These are phyloP conservation scores for Medauroidea extradentata DNA, from an alignment of 1,140 invertebrate genomes.

Conservation along the genomic window DNA sequence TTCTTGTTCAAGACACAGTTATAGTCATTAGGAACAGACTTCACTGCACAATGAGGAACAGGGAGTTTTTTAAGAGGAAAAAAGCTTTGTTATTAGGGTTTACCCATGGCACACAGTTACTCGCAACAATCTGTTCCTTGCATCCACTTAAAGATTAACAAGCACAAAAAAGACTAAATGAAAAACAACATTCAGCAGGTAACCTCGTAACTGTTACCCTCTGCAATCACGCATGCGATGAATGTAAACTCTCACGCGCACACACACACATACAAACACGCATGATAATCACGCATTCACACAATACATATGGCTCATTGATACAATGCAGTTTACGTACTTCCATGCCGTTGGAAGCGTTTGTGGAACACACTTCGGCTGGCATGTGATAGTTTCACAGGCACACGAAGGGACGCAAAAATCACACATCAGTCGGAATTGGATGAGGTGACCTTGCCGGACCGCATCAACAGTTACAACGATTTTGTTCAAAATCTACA, in stretches of 20 bases:
- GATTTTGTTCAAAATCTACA: background rate
- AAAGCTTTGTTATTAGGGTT: background rate
- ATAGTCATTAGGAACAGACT: too few relatives aligned
- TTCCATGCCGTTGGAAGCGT: conserved; percentile 18
- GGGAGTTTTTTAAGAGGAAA: background rate
- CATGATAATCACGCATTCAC: conserved; percentile 8
- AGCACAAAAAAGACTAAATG: too few relatives aligned
- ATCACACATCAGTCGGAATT: conserved; percentile 20
- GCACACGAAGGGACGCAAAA: conserved; percentile 18
- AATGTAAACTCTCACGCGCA: background rate
- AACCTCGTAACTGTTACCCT: too few relatives aligned
- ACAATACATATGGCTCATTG: conserved; percentile 17
- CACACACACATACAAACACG: background rate
- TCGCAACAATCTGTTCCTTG: too few relatives aligned
- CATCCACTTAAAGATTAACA: too few relatives aligned
- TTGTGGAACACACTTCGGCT: conserved; percentile 11
- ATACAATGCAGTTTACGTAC: conserved; percentile 16
- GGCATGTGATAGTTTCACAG: conserved; percentile 15
- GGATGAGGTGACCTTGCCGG: conserved; percentile 8
- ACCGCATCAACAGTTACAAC: background rate
- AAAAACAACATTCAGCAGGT: too few relatives aligned
- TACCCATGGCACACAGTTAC: conserved; percentile 18
- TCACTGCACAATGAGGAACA: background rate
- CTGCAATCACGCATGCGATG: background rate
- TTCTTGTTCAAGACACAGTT: background rate